These are phyloP conservation scores for Chiroxiphia lanceolata DNA, from an alignment of 2,797 vertebrate species.

Conservation along the genomic window DNA sequence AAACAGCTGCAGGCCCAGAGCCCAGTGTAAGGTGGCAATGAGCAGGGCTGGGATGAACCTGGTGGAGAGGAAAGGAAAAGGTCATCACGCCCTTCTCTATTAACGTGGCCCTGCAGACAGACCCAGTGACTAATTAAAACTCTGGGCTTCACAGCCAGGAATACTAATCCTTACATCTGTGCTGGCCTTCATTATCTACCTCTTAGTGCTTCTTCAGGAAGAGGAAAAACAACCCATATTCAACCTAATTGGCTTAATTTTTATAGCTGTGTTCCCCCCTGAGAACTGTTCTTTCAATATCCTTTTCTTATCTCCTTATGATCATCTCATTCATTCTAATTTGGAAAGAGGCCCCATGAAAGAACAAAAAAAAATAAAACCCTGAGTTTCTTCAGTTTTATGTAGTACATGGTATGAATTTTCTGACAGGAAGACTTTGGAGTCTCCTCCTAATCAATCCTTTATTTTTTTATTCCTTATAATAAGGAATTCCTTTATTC, in stretches of 20 bases:
- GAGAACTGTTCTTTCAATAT: neutral
- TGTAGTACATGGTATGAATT: neutral
- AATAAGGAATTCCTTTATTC: neutral
- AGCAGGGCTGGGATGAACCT: neutral
- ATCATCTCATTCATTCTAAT: constrained; percentile 37
- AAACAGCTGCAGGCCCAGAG: neutral
- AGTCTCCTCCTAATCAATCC: neutral
- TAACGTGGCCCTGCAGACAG: neutral
- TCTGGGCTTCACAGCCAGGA: neutral
- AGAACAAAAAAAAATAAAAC: neutral
- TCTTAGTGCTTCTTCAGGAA: neutral
- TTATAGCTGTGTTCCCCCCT: neutral
- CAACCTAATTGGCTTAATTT: constrained; percentile 1
- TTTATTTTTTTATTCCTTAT: neutral
- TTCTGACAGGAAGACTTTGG: neutral
- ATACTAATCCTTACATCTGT: constrained; percentile 44
- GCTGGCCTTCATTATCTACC: constrained; percentile 8
- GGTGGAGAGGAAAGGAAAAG: neutral
- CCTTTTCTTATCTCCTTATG: neutral
- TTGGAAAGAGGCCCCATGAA: neutral
- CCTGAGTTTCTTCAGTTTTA: neutral
- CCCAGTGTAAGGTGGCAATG: fast-evolving
- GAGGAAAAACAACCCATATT: neutral
- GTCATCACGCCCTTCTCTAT: constrained; percentile 27
- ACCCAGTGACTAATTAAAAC: constrained; percentile 43